phyloP scores from a whole-genome alignment of 2,888 invertebrate genomes.

The Eulithis prunata region DNA sequence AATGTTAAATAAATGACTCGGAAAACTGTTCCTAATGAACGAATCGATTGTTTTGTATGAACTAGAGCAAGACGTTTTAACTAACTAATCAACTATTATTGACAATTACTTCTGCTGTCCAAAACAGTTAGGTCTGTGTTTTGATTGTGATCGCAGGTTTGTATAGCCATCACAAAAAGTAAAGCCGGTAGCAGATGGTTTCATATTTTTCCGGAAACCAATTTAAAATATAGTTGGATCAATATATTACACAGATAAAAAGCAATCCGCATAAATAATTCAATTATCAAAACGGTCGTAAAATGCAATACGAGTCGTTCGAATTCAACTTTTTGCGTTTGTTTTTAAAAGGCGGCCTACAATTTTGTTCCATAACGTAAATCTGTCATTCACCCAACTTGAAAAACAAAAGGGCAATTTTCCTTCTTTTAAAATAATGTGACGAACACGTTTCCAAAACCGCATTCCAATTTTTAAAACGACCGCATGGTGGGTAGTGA shows the following conservation, averaged over 20 bases:
- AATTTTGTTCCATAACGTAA: conserved; percentile 35
- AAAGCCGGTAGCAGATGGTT: not conserved
- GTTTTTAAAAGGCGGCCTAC: conserved; percentile 30
- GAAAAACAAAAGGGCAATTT: conserved; percentile 51
- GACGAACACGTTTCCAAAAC: conserved; percentile 70
- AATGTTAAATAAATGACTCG: conserved; percentile 51
- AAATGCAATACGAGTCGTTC: conserved; percentile 28
- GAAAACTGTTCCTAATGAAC: conserved; percentile 35
- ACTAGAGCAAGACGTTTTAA: conserved; percentile 18
- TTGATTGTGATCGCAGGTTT: too few species aligned
- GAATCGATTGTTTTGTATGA: conserved; percentile 27
- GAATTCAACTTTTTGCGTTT: conserved; percentile 30
- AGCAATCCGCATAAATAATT: conserved; percentile 25
- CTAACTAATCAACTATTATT: not conserved
- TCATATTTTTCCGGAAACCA: conserved; percentile 11
- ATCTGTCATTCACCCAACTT: conserved; percentile 40
- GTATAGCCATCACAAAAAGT: too few species aligned
- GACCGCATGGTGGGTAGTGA: conserved; percentile 61
- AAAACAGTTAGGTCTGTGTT: too few species aligned
- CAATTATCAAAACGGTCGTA: conserved; percentile 33
- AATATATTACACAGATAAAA: conserved; percentile 24
- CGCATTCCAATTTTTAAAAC: conserved; percentile 72
- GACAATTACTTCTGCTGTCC: too few species aligned
- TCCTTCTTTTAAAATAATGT: conserved; percentile 53
- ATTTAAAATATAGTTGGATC: conserved; percentile 16